A percentile compares a stretch with the other conserved stretches of the same genome.
These are phyloP conservation scores for Leptodirus hochenwartii DNA, from an alignment of 2,888 invertebrate genomes.

Conservation along the genomic window DNA sequence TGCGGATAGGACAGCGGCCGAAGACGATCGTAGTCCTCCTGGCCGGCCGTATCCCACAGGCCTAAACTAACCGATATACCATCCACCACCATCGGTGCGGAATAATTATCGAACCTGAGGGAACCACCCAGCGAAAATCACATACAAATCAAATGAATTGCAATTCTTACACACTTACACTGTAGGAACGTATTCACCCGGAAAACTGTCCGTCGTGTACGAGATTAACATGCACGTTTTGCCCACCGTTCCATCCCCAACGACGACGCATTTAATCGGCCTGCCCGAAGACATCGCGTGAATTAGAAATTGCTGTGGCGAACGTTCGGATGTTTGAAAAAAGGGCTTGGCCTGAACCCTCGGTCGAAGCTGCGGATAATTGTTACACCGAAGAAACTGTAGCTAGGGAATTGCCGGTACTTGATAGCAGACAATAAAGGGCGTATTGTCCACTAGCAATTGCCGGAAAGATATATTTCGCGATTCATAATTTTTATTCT, in stretches of 20 bases:
- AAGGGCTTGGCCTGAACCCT: no score
- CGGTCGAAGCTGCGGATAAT: no score
- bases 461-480: no score
- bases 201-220: conserved; percentile 84
- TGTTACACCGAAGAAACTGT: no score
- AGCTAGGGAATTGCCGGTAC: no score
- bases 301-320: no score
- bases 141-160: conserved; percentile 9
- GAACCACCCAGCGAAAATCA: no score
- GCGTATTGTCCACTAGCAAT: no score
- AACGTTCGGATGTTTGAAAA: no score
- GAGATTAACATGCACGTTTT: conserved; percentile 90
- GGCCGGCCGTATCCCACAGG: conserved; percentile 96
- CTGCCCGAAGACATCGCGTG: conserved; percentile 88
- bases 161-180: conserved; percentile 57
- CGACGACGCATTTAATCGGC: conserved; percentile 83
- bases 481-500: no score
- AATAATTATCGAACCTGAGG: conserved; percentile 92
- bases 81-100: conserved; percentile 97
- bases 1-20: conserved; percentile 95
- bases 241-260: conserved; percentile 85
- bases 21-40: conserved; percentile 93
- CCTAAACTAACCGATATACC: conserved; percentile 93
- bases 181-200: conserved; percentile 87
- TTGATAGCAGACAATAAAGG: no score